Conservation (phyloP, 2,113 vertebrate species). For the Malurus alboscapulatus region DNA sequence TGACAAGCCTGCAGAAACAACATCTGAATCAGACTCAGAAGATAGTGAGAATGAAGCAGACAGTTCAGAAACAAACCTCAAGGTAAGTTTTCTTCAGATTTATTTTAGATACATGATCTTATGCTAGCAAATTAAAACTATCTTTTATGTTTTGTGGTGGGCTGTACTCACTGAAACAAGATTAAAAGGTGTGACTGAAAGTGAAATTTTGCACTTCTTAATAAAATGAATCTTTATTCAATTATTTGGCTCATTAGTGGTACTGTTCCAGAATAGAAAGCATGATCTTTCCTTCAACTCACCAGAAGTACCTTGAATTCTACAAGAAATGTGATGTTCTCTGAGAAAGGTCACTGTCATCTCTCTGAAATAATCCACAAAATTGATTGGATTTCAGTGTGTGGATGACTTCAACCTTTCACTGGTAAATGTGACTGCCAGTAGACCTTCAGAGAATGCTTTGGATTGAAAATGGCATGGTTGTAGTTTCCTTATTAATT, state of each 20-base stretch:
- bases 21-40: slow-evolving; percentile 60
- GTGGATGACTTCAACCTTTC: not conserved
- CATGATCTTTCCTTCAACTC: not conserved
- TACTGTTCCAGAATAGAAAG: not conserved
- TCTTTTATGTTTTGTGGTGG: not conserved
- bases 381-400: not conserved
- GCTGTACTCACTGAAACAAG: not conserved
- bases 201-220: not conserved
- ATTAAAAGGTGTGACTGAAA: not conserved
- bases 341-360: not conserved
- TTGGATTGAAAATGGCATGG: not conserved
- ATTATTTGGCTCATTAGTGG: not conserved
- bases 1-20: slow-evolving; percentile 16
- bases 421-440: not conserved
- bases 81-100: slow-evolving; percentile 69
- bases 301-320: not conserved
- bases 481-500: not conserved
- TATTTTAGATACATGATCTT: not conserved
- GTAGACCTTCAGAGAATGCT: not conserved
- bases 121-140: not conserved
- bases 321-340: not conserved
- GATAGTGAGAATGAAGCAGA: slow-evolving; percentile 16
- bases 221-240: not conserved
- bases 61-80: slow-evolving; percentile 74
- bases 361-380: not conserved